phyloP scores from a whole-genome alignment of 64 coral and sea anemone genomes.

The Stylophora pistillata region DNA sequence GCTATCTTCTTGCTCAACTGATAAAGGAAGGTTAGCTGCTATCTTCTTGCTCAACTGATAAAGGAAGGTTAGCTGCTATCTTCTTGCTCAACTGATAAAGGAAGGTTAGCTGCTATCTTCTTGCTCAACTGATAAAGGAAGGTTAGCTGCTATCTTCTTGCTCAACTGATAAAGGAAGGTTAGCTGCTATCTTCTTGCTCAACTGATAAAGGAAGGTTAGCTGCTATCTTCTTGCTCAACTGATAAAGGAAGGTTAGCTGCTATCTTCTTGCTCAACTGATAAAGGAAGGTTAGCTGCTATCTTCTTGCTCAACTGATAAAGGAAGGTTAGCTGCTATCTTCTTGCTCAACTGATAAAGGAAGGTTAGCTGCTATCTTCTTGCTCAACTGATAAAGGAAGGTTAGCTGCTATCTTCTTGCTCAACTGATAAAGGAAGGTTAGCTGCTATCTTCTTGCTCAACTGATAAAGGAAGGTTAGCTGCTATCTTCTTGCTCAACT shows the following conservation, averaged over 20 bases:
- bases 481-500: not conserved
- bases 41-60: not conserved
- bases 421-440: constrained; percentile 15
- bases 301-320: not conserved
- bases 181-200: not conserved
- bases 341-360: not conserved
- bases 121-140: not conserved
- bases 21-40: constrained; percentile 6
- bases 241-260: constrained; percentile 2
- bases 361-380: not conserved
- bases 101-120: not conserved
- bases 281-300: constrained; percentile 6
- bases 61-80: not conserved
- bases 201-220: constrained; percentile 12
- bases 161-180: constrained; percentile 13
- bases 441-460: not conserved
- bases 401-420: not conserved
- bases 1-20: not conserved
- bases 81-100: not conserved
- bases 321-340: not conserved
- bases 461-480: constrained; percentile 9
- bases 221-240: not conserved
- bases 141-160: not conserved
- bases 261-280: not conserved
- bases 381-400: not conserved